Evolutionary conservation across 2,888 invertebrate genomes (phyloP), one percentile per base, ranked within the genome.

Genomic region (Thereva nobilitata): DNA sequence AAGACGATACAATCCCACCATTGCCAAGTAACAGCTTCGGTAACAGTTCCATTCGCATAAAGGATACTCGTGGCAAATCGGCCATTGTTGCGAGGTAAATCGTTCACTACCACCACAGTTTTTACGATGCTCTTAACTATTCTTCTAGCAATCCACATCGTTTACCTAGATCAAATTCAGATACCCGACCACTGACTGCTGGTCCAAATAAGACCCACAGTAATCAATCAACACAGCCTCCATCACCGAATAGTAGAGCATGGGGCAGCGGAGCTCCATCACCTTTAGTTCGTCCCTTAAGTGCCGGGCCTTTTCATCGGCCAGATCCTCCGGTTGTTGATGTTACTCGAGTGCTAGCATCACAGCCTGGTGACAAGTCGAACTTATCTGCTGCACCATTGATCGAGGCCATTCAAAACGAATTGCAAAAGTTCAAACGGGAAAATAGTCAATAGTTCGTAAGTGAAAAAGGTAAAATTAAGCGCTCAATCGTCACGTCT

Each of bases 341-440:
- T 67, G 70, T 70, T 4, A 68, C 71, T 0, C 67, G 71, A 23
- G 71, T 71, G 12, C 52, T 71, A 12, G 71, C 69, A 35, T 67
- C 71, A 10, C 70, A 73, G 38, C 53, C 69, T 12, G 38, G 83
- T 5, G 78, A 78, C 70, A 75, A 81, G 12, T 72, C 76, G n/a
- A 84, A 83, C 57, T 89, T 92, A 78, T 90, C 93, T 0, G 92
- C 93, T 0, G 86, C 92, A 9, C 92, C 93, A 0, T 84, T 93
- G 37, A 93, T 94, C 73, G 87, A 89, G 52, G 92, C 93, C 70
- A 93, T 94, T 75, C 92, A 91, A 79, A 87, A 86, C 69, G 93
- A 94, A 68, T 68, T 81, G 64, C 77, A 77, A 73, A 79, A 76
- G 72, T 80, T 80, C 67, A 79, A 79, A 68, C 72, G 76, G 12